phyloP scores from a whole-genome alignment of 2,113 vertebrate genomes.

The Silurus asotus region DNA sequence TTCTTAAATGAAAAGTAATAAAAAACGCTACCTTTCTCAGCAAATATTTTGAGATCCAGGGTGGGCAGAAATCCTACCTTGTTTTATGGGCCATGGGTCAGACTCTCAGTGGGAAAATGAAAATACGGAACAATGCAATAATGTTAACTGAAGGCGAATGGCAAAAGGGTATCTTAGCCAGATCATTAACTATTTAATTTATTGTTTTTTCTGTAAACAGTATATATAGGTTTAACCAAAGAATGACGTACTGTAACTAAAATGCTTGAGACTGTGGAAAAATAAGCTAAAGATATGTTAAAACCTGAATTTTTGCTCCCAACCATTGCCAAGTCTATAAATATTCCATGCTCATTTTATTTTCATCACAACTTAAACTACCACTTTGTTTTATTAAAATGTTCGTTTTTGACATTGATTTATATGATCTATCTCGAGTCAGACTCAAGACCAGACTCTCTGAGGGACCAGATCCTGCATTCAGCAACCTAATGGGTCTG shows the following conservation, averaged over 20 bases:
- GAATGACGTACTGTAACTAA: background rate
- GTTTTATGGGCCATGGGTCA: constrained; percentile 24
- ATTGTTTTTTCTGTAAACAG: background rate
- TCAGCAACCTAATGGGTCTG: constrained; percentile 5
- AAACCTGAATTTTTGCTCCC: background rate
- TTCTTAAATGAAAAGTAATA: constrained; percentile 46
- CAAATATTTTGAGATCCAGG: constrained; percentile 30
- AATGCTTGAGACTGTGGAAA: background rate
- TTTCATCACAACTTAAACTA: background rate
- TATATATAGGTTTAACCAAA: constrained; percentile 8
- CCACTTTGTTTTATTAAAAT: background rate
- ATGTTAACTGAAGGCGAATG: background rate
- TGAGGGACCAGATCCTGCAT: background rate
- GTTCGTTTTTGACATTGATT: background rate
- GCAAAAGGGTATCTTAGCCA: background rate
- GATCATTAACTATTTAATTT: constrained; percentile 1
- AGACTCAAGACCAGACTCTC: background rate
- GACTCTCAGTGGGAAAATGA: constrained; percentile 16
- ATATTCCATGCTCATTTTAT: background rate
- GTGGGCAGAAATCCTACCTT: constrained; percentile 36
- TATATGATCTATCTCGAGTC: background rate
- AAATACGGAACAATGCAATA: constrained; percentile 17
- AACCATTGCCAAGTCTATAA: background rate
- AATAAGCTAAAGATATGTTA: constrained; percentile 1
- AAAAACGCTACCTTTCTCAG: background rate